These are phyloP conservation scores for Circaetus cinerascens DNA, from an alignment of 2,113 vertebrate genomes.

Conservation along the genomic window DNA sequence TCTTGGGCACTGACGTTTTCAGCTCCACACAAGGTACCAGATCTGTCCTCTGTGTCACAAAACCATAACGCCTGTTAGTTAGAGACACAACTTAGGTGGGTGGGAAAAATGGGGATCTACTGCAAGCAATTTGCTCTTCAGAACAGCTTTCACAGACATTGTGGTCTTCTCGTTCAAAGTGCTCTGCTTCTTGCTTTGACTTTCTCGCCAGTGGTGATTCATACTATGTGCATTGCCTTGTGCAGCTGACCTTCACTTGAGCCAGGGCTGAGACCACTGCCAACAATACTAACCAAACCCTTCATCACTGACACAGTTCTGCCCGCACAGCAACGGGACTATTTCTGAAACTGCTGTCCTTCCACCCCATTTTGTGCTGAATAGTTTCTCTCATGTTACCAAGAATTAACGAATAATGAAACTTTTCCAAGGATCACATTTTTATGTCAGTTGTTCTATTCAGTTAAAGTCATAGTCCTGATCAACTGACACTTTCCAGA, in stretches of 20 bases:
- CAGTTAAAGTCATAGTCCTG: background rate
- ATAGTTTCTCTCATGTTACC: background rate
- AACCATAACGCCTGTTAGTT: rapidly evolving
- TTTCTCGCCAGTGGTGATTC: background rate
- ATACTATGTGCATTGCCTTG: rapidly evolving
- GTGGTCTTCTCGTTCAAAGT: background rate
- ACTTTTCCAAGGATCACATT: background rate
- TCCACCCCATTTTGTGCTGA: background rate
- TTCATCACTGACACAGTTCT: background rate
- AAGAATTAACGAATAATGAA: background rate
- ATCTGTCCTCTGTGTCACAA: background rate
- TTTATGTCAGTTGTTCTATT: background rate
- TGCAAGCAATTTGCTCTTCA: background rate
- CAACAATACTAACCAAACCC: rapidly evolving
- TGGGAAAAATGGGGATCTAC: background rate
- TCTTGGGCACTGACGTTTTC: background rate
- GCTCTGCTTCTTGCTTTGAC: background rate
- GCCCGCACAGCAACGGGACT: background rate
- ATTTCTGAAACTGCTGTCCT: background rate
- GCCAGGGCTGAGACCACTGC: background rate
- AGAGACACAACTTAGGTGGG: background rate
- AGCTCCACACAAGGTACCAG: background rate
- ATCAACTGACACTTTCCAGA: background rate
- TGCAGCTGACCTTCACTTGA: background rate
- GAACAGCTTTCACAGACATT: background rate